Evolutionary conservation across 37 sponge, comb jelly and placozoan genomes (phyloP), one percentile per base, ranked within the genome.

Genomic region (Spongilla lacustris): DNA sequence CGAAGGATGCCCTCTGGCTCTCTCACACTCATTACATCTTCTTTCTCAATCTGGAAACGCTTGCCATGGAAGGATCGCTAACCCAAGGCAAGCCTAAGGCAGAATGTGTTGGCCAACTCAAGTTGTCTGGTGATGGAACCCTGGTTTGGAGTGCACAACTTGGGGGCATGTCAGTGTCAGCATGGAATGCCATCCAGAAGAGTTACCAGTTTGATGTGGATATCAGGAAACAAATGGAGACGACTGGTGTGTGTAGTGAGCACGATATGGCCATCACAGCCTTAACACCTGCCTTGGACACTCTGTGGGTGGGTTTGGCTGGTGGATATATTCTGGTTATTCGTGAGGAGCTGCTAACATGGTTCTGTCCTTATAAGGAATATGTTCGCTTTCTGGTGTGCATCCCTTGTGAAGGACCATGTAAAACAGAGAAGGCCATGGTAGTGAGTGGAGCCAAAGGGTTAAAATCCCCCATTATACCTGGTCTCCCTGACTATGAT

Each of bases 231-330:
- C 71, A 46, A 31, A 58, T 71, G n/a, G 75, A 11, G 8, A 29
- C 35, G 1, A 73, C 26, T 66, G 35, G 77, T 35, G 36, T 38
- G 22, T 33, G 34, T 36, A 36, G 12, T 10, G 36, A 58, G 13
- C 27, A 68, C 19, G 88, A 90, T 36, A 25, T 31, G 22, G 74
- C 79, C 49, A 92, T 95, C 34, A 92, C 88, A 28, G 83, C 83
- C 46, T 85, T 93, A 78, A 75, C 84, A 29, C 68, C 84, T 2
- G 91, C 86, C 34, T 73, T 93, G 69, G 96, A 95, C 69, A 90
- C 89, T 0, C 79, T 95, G 12, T 95, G 93, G 93, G 77, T 94
- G 29, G 96, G 92, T 0, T 87, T 90, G 91, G 85, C 90, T 24
- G 83, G 77, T 36, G 96, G 96, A 11, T 91, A 82, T 79, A 90